Evolutionary conservation across 2,797 vertebrate species (phyloP).

Genomic region (Semotilus atromaculatus): DNA sequence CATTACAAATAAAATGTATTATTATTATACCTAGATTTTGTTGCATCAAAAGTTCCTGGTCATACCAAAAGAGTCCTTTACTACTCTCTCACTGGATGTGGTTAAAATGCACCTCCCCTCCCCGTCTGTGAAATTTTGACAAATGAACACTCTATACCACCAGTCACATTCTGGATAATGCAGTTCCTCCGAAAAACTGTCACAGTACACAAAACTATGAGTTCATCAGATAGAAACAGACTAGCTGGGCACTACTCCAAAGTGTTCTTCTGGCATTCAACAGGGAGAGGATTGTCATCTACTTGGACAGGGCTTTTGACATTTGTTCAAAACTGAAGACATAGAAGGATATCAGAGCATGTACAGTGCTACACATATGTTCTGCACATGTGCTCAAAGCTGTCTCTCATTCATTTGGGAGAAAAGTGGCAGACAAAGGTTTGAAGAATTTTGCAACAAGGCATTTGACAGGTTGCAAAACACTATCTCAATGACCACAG

Average conservation of each 20-base stretch:
- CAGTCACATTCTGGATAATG: constrained; percentile 45
- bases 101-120: constrained; percentile 27
- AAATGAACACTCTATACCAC: constrained; percentile 36
- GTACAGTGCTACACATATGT: constrained; percentile 38
- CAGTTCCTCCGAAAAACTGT: neutral
- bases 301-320: constrained; percentile 11
- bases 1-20: too few relatives aligned
- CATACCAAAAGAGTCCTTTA: constrained; percentile 41
- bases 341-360: neutral
- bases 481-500: neutral
- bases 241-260: constrained; percentile 4
- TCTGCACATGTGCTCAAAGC: constrained; percentile 39
- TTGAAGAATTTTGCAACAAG: constrained; percentile 29
- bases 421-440: constrained; percentile 22
- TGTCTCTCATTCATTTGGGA: neutral
- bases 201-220: constrained; percentile 25
- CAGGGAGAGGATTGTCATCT: constrained; percentile 22
- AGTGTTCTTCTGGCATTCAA: constrained; percentile 36
- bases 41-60: constrained; percentile 32
- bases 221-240: constrained; percentile 7
- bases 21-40: constrained; percentile 34
- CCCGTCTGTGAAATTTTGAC: constrained; percentile 43
- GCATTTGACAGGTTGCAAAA: constrained; percentile 32
- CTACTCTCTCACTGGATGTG: constrained; percentile 30
- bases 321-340: neutral